Percentiles rank a stretch among this genome's conserved stretches.
These are phyloP conservation scores for Gallinago undulata DNA, from an alignment of 2,113 vertebrate species.

Conservation along the genomic window DNA sequence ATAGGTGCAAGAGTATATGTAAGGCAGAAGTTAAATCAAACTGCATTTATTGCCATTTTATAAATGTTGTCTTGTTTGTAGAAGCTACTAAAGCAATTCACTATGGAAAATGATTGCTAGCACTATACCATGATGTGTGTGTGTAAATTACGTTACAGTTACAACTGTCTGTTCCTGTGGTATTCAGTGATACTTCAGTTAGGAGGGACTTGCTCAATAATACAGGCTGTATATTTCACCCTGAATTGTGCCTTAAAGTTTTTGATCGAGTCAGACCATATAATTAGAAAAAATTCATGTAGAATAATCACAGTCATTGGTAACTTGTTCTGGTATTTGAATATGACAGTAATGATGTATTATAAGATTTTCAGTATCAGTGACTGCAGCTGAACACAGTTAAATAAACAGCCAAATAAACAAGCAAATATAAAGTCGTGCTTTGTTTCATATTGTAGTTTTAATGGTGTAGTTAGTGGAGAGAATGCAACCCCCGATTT, in stretches of 20 bases:
- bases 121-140: background rate
- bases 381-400: background rate
- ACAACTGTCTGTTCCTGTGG: background rate
- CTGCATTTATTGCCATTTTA: background rate
- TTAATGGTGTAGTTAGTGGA: conserved; percentile 16
- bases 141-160: background rate
- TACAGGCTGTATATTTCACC: background rate
- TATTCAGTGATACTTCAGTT: background rate
- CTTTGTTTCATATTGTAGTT: background rate
- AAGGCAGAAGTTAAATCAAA: background rate
- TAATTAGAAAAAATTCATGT: background rate
- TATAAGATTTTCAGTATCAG: background rate
- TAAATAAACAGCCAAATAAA: background rate
- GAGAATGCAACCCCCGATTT: background rate
- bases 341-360: background rate
- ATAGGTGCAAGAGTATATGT: background rate
- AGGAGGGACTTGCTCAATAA: background rate
- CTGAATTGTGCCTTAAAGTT: background rate
- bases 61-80: background rate
- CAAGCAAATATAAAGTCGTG: background rate
- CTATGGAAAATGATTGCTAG: background rate
- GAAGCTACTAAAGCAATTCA: background rate
- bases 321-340: background rate
- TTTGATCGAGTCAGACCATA: background rate
- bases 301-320: background rate